Evolutionary conservation across 1,140 invertebrate species (phyloP), one percentile per base, ranked within the genome.

Genomic region (Procambarus virginalis): DNA sequence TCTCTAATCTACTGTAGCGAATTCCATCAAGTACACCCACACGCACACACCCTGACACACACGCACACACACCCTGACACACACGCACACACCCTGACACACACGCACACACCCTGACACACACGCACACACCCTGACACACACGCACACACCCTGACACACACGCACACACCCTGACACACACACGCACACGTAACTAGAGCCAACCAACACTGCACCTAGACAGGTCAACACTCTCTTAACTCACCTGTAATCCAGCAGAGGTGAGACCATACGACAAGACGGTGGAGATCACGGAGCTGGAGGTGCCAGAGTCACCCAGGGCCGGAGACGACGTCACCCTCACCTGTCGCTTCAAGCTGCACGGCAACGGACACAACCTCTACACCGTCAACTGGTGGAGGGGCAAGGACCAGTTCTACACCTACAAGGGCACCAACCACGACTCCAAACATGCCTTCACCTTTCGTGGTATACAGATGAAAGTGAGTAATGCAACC

Each of bases 351-450:
- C 95, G 96, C 93, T 97, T 97, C 93, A 96, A 97, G 93, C 94
- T 97, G 93, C 96, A 97, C 93, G 95, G 95, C 55, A 96, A 96
- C 91, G 95, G 95, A 55, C 85, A 88, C 51, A 70, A 78, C 34
- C 94, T 97, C 84, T 97, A 97, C 94, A 96, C 96, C 90, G 96
- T 98, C 92, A 97, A 97, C 94, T 98, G 97, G 97, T 97, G 97
- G 94, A 95, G 96, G 90, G 96, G 96, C 68, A 95, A 95, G 91
- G 95, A 95, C 45, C 97, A 98, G 94, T 98, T 98, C 95, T 97
- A 96, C 94, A 95, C 96, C 92, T 97, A 95, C 93, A 95, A 91
- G 79, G 78, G 96, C 0, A 96, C 96, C 83, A 95, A 96, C 92
- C 93, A 94, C 0, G 96, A 96, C 17, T 95, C 96, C 3, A 95